These are phyloP conservation scores for Corbicula japonica DNA, from an alignment of 2,888 invertebrate genomes.

Conservation along the genomic window DNA sequence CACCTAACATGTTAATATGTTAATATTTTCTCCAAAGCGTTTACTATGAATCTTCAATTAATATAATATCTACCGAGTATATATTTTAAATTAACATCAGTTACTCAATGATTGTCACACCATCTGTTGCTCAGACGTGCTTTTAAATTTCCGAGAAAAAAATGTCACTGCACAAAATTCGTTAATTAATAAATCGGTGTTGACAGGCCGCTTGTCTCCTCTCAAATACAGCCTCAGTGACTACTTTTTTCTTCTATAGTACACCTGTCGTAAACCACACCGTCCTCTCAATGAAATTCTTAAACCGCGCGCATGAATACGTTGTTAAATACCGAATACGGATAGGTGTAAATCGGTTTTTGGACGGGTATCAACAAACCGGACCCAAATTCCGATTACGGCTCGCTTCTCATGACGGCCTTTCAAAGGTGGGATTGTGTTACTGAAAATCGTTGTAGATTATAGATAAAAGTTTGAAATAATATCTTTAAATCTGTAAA, in stretches of 20 bases:
- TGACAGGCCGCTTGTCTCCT: conserved; percentile 24
- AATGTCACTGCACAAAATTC: no score
- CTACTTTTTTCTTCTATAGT: conserved; percentile 35
- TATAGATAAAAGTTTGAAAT: conserved; percentile 21
- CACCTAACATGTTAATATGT: conserved; percentile 51
- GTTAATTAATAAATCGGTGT: conserved; percentile 16
- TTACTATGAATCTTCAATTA: no score
- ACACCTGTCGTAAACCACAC: conserved; percentile 39
- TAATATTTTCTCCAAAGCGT: neutral
- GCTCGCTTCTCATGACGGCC: conserved; percentile 39
- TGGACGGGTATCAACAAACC: conserved; percentile 19
- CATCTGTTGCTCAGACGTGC: no score
- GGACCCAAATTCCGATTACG: conserved; percentile 26
- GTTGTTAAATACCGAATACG: conserved; percentile 26
- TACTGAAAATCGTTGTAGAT: conserved; percentile 22
- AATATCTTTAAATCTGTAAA: conserved; percentile 13
- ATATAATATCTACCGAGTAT: no score
- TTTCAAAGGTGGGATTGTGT: conserved; percentile 23
- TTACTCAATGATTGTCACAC: no score
- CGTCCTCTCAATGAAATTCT: conserved; percentile 55
- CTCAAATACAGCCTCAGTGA: conserved; percentile 56
- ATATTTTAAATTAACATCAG: no score
- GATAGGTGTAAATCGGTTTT: conserved; percentile 41
- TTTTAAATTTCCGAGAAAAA: no score
- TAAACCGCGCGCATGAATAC: conserved; percentile 51